These are phyloP conservation scores for Drosophila ficusphila DNA, from an alignment of 1,140 invertebrate species.

Conservation along the genomic window DNA sequence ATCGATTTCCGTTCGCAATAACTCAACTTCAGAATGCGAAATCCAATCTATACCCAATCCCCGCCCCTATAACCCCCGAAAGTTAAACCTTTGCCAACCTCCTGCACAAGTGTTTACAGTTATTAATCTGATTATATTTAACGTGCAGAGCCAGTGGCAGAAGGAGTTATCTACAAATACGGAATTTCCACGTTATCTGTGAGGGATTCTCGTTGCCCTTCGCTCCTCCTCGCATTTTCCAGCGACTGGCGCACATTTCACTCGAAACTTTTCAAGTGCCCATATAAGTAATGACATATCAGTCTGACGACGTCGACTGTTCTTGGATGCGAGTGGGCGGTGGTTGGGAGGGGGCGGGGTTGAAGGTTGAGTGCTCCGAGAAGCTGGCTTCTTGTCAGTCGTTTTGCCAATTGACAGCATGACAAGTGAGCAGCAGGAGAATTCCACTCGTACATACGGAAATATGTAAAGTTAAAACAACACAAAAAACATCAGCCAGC, in stretches of 20 bases:
- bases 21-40: slow-evolving; percentile 63
- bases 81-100: slow-evolving; percentile 22
- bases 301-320: slow-evolving; percentile 54
- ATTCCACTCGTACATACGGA: slow-evolving; percentile 71
- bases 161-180: slow-evolving; percentile 24
- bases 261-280: slow-evolving; percentile 79
- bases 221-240: background rate
- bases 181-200: slow-evolving; percentile 28
- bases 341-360: background rate
- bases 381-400: slow-evolving; percentile 57
- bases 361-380: slow-evolving; percentile 31
- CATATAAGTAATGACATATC: slow-evolving; percentile 77
- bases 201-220: background rate
- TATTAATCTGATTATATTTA: slow-evolving; percentile 81
- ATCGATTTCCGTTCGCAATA: slow-evolving; percentile 80
- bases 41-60: slow-evolving; percentile 63
- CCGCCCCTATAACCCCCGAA: background rate
- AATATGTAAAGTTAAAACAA: slow-evolving; percentile 65
- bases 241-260: slow-evolving; percentile 55
- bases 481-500: slow-evolving; percentile 35
- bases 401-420: slow-evolving; percentile 78
- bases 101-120: slow-evolving; percentile 66
- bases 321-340: slow-evolving; percentile 15
- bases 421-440: slow-evolving; percentile 82
- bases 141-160: slow-evolving; percentile 25